Base-by-base conservation (phyloP, 2,797 vertebrate genomes). In the Chaenodraco wilsoni region DNA sequence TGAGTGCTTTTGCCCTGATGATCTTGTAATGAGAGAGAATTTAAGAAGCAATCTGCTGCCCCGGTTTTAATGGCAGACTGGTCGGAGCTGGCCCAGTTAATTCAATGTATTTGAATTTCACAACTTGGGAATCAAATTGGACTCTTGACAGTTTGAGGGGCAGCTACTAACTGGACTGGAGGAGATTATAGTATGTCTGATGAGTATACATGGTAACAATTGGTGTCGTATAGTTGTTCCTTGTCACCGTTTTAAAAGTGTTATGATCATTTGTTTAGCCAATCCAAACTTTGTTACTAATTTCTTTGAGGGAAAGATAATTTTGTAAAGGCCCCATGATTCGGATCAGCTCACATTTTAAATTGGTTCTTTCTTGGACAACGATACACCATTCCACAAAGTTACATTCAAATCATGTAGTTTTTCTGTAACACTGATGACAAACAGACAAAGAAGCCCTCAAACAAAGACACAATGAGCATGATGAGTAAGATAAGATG, bases 31-130 rank as follows among this genome's bases (percentile, higher is more conserved):
- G 69, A 72, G 79, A 85, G 78, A 51, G 74, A 86, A 82, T 87
- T 87, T 84, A 86, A 89, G 85, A 85, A 50, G 65, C 84, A 89
- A 83, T 89, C 88, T 89, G 87, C 77, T 80, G 78, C 72, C 81
- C 78, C 78, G 1, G 61, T 69, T 79, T 87, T 68, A 87, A 82
- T 63, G 55, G 85, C 77, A 74, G 74, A 71, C 84, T 65, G 65
- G 76, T 88, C 82, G 10, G 57, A 76, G 74, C 81, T 56, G 81
- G 79, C 69, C 76, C 63, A 62, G 61, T 86, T 76, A 65, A 83
- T 78, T 87, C 81, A 72, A 43, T 78, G 79, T 72, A 83, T 81
- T 69, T 79, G 70, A 77, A 62, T 87, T 87, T 81, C 76, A 72
- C 79, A 67, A 72, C 67, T 79, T 81, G 81, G 76, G 72, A 79